Percentiles rank a stretch among this genome's conserved stretches.
Evolutionary conservation across 2,113 vertebrate genomes (phyloP).

Genomic region (Pluvianellus socialis): DNA sequence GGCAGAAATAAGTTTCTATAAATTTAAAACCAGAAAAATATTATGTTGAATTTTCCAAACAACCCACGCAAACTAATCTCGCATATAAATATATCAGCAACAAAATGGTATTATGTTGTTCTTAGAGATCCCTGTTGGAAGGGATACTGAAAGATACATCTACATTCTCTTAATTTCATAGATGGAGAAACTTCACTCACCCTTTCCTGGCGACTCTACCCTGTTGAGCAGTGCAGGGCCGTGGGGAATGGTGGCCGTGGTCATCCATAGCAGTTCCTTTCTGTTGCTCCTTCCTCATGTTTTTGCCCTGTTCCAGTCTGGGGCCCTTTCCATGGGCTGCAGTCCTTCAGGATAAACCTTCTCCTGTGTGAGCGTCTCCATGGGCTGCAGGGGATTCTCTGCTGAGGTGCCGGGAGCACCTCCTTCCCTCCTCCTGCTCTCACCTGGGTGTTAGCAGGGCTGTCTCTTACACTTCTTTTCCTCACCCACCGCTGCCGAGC

Average conservation of each 20-base stretch:
- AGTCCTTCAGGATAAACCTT: background rate
- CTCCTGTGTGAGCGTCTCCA: background rate
- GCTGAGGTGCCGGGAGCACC: background rate
- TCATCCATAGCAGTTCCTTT: background rate
- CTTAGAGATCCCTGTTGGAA: background rate
- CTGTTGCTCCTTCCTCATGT: accelerated
- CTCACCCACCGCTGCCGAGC: background rate
- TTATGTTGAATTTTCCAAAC: background rate
- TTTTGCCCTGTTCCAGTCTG: background rate
- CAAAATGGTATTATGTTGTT: background rate
- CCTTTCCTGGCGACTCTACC: background rate
- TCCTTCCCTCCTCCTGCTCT: background rate
- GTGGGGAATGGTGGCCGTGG: background rate
- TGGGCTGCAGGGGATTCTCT: background rate
- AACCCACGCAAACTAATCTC: background rate
- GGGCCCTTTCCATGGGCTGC: background rate
- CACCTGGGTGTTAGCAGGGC: no score
- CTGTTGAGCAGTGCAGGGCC: accelerated
- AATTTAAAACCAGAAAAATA: background rate
- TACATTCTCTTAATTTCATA: background rate
- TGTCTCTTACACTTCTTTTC: background rate
- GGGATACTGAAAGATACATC: background rate
- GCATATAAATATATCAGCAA: background rate
- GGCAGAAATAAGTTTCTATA: background rate
- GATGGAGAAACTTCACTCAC: background rate